phyloP scores from a whole-genome alignment of 2,113 vertebrate genomes.

The Psettodes erumei region DNA sequence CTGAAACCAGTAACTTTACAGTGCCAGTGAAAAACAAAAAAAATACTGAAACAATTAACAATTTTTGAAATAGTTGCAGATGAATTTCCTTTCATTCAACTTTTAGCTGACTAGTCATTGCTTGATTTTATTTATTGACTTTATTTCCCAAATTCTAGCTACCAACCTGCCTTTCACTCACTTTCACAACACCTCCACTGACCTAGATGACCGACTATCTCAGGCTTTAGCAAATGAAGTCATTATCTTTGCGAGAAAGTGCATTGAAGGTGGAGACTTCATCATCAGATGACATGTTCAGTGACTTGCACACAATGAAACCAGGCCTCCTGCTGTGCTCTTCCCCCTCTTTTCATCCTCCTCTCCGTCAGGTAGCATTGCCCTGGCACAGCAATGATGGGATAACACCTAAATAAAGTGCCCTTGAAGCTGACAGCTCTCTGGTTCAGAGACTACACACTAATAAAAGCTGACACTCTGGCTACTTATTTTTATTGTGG shows the following conservation, averaged over 20 bases:
- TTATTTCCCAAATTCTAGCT: background rate
- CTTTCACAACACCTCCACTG: background rate
- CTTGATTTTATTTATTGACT: too few species aligned
- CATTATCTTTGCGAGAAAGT: background rate
- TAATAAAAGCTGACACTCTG: slow-evolving; percentile 12
- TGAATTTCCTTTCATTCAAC: background rate
- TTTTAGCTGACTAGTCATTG: background rate
- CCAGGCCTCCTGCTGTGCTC: background rate
- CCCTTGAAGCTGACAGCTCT: slow-evolving; percentile 3
- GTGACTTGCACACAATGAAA: background rate
- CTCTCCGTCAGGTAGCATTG: slow-evolving; percentile 7
- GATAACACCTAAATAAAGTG: slow-evolving; percentile 15
- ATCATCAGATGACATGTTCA: background rate
- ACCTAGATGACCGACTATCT: background rate
- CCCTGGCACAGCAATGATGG: background rate
- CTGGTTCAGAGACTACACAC: background rate
- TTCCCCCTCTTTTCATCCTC: background rate
- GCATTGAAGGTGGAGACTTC: background rate
- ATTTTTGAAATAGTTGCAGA: background rate
- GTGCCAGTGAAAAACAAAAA: too few species aligned
- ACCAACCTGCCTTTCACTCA: background rate
- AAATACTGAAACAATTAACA: too few species aligned
- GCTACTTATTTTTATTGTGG: slow-evolving; percentile 4
- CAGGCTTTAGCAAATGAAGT: background rate
- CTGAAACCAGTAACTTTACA: too few species aligned